Evolutionary conservation across 1,140 invertebrate species (phyloP), one percentile per base, ranked within the genome.

Genomic region (Meloidogyne floridensis): DNA sequence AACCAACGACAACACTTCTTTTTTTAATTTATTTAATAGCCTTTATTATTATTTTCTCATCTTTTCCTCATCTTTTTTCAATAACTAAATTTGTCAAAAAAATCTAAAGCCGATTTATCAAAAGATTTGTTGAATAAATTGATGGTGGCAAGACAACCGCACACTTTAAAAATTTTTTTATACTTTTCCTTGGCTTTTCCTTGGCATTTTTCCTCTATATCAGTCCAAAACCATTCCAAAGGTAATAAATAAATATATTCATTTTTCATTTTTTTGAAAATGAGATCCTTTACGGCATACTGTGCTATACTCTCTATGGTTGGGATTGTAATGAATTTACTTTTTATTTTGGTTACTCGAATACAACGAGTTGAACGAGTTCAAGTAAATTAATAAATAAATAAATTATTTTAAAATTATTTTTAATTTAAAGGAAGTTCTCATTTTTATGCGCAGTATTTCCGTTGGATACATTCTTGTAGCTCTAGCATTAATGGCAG

Each of bases 401-500:
- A 32, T 32, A 18, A 76, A 54, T 51, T 20, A 11, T 20, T 10
- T 51, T 75, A 53, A 7, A 75, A 75, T n/a, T 56, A 75, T 20
- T 56, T 43, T 32, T 18, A 20, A 20, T 10, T 43, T 71, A 42
- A 47, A 78, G 77, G 77, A 79, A 71, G 18, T 79, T 18, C 65
- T 79, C 4, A 53, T 79, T 7, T 79, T 79, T 72, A 43, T 79
- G 59, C 77, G 77, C 54, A 71, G 65, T 51, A 79, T 79, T 71
- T 79, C 77, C 10, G 65, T 79, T 10, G 77, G 77, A 7, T 79
- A 79, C 3, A 79, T 79, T 43, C n/a, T 79, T 18, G 77, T 79
- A 18, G 65, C 77, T 11, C 43, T 79, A 18, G n/a, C 77, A 18
- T 20, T 79, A n/a, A 79, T 79, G 77, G 77, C 77, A 6, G 77